Conservation (phyloP, 1,140 invertebrate species). For the Trichomalopsis sarcophagae region DNA sequence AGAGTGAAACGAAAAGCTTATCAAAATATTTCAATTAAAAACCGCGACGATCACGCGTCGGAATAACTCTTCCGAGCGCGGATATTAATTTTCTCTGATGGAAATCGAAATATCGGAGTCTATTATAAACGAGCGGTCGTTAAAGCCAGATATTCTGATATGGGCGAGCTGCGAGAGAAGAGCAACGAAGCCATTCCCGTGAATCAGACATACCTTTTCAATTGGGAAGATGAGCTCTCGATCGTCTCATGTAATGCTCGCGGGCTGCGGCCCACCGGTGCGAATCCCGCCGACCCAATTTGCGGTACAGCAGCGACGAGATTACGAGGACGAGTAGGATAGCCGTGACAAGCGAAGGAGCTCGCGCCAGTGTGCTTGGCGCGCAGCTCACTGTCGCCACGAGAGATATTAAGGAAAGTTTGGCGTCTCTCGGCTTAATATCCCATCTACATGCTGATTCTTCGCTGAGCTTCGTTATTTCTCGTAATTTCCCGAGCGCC, state of each 20-base stretch:
- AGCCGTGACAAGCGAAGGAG: neutral
- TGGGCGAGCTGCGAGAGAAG: neutral
- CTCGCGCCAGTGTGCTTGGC: neutral
- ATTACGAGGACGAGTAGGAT: neutral
- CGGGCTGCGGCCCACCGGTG: neutral
- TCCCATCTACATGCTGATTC: slow-evolving; percentile 65
- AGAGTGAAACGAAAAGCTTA: too few species aligned
- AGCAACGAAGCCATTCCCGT: neutral
- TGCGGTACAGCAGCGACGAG: slow-evolving; percentile 7
- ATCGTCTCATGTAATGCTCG: neutral
- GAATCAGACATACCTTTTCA: neutral
- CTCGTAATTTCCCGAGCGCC: slow-evolving; percentile 55
- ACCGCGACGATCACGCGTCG: too few species aligned
- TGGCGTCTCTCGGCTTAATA: slow-evolving; percentile 53
- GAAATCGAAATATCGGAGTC: too few species aligned
- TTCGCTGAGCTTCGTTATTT: slow-evolving; percentile 62
- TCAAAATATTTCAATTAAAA: too few species aligned
- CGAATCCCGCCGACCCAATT: neutral
- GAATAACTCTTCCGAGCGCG: too few species aligned
- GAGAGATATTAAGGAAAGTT: slow-evolving; percentile 39
- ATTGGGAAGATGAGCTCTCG: neutral
- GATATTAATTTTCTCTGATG: too few species aligned
- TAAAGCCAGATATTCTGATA: neutral
- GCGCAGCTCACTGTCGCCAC: slow-evolving; percentile 46
- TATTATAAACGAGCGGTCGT: too few species aligned